Evolutionary conservation across 2,797 vertebrate genomes (phyloP), one percentile per base, ranked within the genome.

Genomic region (Varecia variegata): DNA sequence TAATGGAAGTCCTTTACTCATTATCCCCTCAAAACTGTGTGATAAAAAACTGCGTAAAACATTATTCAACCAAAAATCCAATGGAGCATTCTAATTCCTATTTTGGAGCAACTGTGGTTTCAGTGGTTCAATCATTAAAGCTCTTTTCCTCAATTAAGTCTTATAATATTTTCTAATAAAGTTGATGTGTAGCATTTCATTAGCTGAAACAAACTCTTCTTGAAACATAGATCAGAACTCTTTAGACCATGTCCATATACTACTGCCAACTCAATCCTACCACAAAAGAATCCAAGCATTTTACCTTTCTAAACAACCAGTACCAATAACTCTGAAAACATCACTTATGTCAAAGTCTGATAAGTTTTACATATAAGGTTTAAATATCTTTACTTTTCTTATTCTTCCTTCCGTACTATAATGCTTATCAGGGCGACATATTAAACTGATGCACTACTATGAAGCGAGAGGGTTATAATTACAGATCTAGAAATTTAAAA

Each of bases 221-320:
- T 47, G 35, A 88, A 93, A 93, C 85, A 91, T 15, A 76, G 3
- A 88, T 68, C 40, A 74, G 54, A 56, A 77, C 32, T 71, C 67
- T 93, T 93, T 30, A 86, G 47, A 70, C 23, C 27, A 67, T 27
- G 83, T 32, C 17, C 56, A 88, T 71, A 85, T 82, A 94, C 30
- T 82, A 80, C 25, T 82, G n/a, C 14, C 45, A 96, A 89, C 32
- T 84, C 68, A 96, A 93, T 7, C 65, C 58, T 88, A 92, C 18
- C 32, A 95, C 27, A 65, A 68, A 68, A 96, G 25, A 84, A 76
- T 38, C 47, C 25, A 89, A 87, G 38, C 80, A 84, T 54, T 90
- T 91, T 73, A 93, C 27, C 18, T 95, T 95, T 85, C 85, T 96
- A 85, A 92, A 94, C 47, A 90, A 87, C 90, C 13, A 87, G 32